These are phyloP conservation scores for Rhyacophila evoluta DNA, from an alignment of 2,888 invertebrate genomes.

Conservation along the genomic window DNA sequence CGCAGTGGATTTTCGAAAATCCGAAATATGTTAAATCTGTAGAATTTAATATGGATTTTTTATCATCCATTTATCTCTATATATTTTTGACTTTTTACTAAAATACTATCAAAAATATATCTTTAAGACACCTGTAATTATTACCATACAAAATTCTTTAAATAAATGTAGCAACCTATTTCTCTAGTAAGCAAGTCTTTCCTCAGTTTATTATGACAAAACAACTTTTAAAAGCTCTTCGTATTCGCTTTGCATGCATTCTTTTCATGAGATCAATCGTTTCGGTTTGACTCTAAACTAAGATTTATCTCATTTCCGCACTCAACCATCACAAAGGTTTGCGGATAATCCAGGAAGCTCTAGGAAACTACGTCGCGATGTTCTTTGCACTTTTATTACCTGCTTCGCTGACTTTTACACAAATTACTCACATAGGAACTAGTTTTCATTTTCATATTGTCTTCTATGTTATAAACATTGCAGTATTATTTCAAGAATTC, in stretches of 20 bases:
- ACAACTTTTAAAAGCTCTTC: not conserved
- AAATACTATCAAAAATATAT: too few species aligned
- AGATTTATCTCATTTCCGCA: slow-evolving; percentile 37
- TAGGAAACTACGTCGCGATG: not conserved
- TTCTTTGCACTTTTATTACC: slow-evolving; percentile 15
- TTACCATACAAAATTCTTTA: too few species aligned
- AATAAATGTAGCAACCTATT: not conserved
- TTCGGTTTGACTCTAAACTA: slow-evolving; percentile 19
- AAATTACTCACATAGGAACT: not conserved
- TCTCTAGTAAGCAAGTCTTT: not conserved
- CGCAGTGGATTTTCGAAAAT: too few species aligned
- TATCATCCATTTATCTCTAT: too few species aligned
- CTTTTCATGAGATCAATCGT: slow-evolving; percentile 37
- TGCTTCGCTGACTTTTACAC: not conserved
- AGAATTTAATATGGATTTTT: too few species aligned
- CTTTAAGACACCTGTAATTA: too few species aligned
- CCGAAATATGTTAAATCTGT: too few species aligned
- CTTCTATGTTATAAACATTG: too few species aligned
- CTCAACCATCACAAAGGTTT: slow-evolving; percentile 19
- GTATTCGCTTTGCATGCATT: not conserved
- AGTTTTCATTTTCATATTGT: too few species aligned
- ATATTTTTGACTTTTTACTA: too few species aligned
- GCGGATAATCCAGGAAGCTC: slow-evolving; percentile 19
- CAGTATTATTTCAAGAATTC: too few species aligned
- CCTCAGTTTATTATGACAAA: not conserved